Evolutionary conservation across 1,140 invertebrate species (phyloP).

Genomic region (Dreissena rostriformis): DNA sequence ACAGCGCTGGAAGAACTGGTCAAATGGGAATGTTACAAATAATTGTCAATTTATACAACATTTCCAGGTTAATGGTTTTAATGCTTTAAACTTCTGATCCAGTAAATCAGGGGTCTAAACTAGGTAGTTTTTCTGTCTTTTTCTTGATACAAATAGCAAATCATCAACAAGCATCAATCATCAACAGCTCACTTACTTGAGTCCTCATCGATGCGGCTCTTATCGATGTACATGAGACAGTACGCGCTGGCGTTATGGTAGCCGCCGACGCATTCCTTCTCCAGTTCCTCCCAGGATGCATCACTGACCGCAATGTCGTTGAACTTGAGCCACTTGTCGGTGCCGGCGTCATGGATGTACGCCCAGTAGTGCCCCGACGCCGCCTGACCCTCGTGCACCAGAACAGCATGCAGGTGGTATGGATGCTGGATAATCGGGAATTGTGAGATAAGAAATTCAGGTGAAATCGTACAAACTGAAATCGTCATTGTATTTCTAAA

Average conservation of each 20-base stretch:
- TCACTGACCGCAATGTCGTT: constrained; percentile 83
- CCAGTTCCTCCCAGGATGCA: constrained; percentile 82
- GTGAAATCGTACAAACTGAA: too few species aligned
- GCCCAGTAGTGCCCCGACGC: constrained; percentile 84
- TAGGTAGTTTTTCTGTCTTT: too few species aligned
- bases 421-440: constrained; percentile 68
- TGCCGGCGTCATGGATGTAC: constrained; percentile 80
- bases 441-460: too few species aligned
- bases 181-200: constrained; percentile 52
- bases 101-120: too few species aligned
- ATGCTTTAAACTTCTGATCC: too few species aligned
- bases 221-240: constrained; percentile 83
- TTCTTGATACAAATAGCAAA: too few species aligned
- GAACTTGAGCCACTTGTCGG: constrained; percentile 81
- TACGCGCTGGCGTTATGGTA: constrained; percentile 83
- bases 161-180: too few species aligned
- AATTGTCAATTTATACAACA: too few species aligned
- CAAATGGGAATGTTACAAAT: too few species aligned
- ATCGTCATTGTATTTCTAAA: too few species aligned
- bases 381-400: constrained; percentile 84
- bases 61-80: too few species aligned
- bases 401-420: constrained; percentile 83
- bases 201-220: constrained; percentile 60
- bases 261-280: constrained; percentile 82
- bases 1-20: too few species aligned